Evolutionary conservation across 2,113 vertebrate species (phyloP).

Genomic region (Vireo altiloquus): DNA sequence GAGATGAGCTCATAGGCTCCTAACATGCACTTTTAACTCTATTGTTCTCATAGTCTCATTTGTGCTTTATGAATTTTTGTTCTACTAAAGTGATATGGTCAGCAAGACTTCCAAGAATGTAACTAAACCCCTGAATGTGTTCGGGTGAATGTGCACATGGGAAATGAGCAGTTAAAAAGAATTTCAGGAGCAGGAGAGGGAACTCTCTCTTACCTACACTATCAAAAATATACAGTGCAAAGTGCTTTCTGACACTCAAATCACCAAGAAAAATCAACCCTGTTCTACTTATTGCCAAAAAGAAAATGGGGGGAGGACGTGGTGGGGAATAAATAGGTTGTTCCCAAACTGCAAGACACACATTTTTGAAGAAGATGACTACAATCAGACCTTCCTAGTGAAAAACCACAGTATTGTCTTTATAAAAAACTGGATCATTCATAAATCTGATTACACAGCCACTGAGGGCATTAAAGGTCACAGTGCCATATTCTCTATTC

Average conservation of each 20-base stretch:
- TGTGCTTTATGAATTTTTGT: not conserved
- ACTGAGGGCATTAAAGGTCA: not conserved
- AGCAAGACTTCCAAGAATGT: not conserved
- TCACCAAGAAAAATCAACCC: not conserved
- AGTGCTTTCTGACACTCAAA: not conserved
- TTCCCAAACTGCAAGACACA: not conserved
- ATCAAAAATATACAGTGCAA: not conserved
- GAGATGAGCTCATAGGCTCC: not conserved
- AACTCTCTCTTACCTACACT: not conserved
- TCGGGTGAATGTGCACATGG: not conserved
- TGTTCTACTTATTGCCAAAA: not conserved
- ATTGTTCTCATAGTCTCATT: not conserved
- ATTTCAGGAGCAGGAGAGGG: not conserved
- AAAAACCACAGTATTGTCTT: not conserved
- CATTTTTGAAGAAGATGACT: not conserved
- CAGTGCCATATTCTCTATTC: not conserved
- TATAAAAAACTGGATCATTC: not conserved
- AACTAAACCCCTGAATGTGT: not conserved
- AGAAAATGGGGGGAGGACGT: not conserved
- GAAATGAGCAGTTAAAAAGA: not conserved
- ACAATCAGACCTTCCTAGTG: not conserved
- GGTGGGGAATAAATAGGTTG: not conserved
- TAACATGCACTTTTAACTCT: not conserved
- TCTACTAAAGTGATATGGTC: not conserved
- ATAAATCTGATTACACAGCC: not conserved